These are phyloP conservation scores for Akabosia matsudoensis DNA, from an alignment of 1,140 invertebrate genomes.

Conservation along the genomic window DNA sequence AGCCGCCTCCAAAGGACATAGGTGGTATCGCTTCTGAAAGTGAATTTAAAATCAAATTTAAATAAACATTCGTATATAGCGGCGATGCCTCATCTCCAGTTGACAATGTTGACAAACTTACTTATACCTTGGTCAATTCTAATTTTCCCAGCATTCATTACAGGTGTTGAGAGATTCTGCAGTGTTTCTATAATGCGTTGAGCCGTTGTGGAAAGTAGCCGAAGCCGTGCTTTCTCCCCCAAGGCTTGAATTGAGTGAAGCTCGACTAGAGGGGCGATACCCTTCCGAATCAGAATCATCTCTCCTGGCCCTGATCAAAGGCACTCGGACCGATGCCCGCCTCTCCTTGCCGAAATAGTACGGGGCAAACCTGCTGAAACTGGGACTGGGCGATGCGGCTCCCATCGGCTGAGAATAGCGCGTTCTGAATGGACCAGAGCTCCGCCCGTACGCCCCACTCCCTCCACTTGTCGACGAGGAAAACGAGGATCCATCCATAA, in stretches of 20 bases:
- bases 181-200: slow-evolving; percentile 20
- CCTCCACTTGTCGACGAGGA: background rate
- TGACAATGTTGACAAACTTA: background rate
- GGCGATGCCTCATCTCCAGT: background rate
- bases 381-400: background rate
- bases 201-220: slow-evolving; percentile 8
- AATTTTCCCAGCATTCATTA: slow-evolving; percentile 20
- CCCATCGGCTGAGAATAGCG: background rate
- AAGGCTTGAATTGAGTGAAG: background rate
- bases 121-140: slow-evolving; percentile 8
- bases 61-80: slow-evolving; percentile 4
- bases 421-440: slow-evolving; percentile 9
- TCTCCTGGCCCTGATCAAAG: slow-evolving; percentile 3
- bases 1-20: background rate
- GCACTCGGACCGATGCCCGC: background rate
- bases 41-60: slow-evolving; percentile 3
- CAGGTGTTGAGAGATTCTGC: slow-evolving; percentile 1
- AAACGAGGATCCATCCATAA: background rate
- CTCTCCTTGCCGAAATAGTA: slow-evolving; percentile 12
- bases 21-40: slow-evolving; percentile 13
- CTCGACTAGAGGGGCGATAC: background rate
- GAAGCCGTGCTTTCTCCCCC: background rate
- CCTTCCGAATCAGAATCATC: slow-evolving; percentile 6
- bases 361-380: slow-evolving; percentile 15
- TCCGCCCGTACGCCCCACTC: background rate